A percentile compares a stretch with the other conserved stretches of the same genome.
Evolutionary conservation across 2,888 invertebrate species (phyloP).

Genomic region (Chydorus sphaericus): DNA sequence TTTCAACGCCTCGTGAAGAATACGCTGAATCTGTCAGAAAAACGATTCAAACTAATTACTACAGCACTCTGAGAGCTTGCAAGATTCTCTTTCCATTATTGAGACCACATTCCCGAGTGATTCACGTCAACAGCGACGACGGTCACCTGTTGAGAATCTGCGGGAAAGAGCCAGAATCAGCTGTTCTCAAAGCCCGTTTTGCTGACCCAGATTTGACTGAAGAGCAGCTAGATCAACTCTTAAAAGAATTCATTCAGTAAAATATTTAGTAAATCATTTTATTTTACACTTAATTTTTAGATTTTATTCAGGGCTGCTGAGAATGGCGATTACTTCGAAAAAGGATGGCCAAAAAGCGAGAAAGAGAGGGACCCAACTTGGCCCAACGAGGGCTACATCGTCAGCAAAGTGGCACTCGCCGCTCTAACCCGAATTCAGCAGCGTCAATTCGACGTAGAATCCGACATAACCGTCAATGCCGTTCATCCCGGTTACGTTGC

Average conservation of each 20-base stretch:
- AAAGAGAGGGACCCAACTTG: background rate
- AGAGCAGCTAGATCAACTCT: constrained; percentile 41
- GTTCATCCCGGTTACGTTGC: constrained; percentile 20
- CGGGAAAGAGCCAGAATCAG: constrained; percentile 30
- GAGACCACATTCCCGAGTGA: constrained; percentile 50
- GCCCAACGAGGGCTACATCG: constrained; percentile 1
- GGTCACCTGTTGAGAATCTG: constrained; percentile 47
- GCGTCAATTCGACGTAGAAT: constrained; percentile 35
- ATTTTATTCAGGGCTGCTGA: constrained; percentile 28
- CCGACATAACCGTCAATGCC: constrained; percentile 31
- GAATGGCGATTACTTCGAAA: constrained; percentile 31
- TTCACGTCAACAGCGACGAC: constrained; percentile 55
- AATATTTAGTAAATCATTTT: constrained; percentile 21
- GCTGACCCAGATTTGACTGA: constrained; percentile 40
- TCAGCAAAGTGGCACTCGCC: background rate
- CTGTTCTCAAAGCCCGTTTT: constrained; percentile 37
- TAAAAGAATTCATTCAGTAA: constrained; percentile 51
- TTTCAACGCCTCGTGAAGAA: constrained; percentile 41
- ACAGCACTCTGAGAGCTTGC: constrained; percentile 45
- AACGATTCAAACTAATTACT: constrained; percentile 54
- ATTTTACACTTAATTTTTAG: background rate
- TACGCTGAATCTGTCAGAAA: constrained; percentile 50
- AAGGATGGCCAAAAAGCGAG: constrained; percentile 7
- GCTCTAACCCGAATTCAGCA: constrained; percentile 41
- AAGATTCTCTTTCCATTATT: constrained; percentile 54